phyloP scores from a whole-genome alignment of 2,113 vertebrate species.

The Pelvicachromis taeniatus region DNA sequence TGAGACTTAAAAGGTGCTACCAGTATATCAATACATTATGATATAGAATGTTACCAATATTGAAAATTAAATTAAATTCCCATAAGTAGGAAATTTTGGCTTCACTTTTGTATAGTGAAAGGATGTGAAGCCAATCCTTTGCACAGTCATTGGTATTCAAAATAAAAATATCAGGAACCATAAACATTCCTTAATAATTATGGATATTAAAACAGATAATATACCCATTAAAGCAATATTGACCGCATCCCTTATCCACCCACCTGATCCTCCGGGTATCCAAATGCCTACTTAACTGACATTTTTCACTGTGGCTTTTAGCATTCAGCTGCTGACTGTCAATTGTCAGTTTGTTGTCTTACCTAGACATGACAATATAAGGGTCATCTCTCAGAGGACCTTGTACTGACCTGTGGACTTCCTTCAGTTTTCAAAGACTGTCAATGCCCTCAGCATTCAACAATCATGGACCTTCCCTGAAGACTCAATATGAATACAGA shows the following conservation, averaged over 20 bases:
- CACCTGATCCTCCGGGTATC: background rate
- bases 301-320: background rate
- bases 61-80: background rate
- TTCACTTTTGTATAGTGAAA: accelerated
- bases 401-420: background rate
- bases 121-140: background rate
- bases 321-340: background rate
- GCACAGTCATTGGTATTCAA: background rate
- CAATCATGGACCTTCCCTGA: background rate
- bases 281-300: background rate
- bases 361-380: background rate
- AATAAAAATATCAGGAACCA: background rate
- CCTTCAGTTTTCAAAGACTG: background rate
- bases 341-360: background rate
- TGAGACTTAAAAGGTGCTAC: background rate
- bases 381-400: background rate
- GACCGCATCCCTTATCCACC: background rate
- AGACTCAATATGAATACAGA: background rate
- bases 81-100: background rate
- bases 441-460: background rate
- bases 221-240: background rate
- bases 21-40: background rate
- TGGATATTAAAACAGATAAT: background rate
- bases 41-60: background rate
- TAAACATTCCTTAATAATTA: background rate